phyloP scores from a whole-genome alignment of 2,113 vertebrate genomes.

The Electrona antarctica region DNA sequence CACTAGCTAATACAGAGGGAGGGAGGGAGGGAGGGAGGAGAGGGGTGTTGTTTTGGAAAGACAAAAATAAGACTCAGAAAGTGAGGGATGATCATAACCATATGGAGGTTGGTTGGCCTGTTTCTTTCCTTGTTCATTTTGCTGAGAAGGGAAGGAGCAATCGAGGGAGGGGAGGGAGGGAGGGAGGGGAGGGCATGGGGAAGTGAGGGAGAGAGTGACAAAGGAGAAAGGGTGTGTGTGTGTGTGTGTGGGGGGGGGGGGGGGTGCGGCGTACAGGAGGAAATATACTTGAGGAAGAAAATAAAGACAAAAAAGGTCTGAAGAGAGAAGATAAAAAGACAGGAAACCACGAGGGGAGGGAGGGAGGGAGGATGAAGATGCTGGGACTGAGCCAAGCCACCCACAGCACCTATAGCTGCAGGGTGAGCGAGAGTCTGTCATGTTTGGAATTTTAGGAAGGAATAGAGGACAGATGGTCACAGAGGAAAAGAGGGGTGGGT shows the following conservation, averaged over 20 bases:
- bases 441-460: constrained; percentile 48
- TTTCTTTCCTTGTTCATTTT: constrained; percentile 18
- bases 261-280: constrained; percentile 11
- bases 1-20: constrained; percentile 57
- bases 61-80: constrained; percentile 68
- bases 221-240: constrained; percentile 9
- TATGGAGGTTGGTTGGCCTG: constrained; percentile 68
- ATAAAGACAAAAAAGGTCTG: not conserved
- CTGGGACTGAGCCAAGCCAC: constrained; percentile 4
- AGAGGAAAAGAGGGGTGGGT: constrained; percentile 9
- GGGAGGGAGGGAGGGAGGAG: constrained; percentile 49
- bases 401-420: constrained; percentile 12
- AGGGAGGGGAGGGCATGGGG: constrained; percentile 30
- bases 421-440: constrained; percentile 28
- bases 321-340: constrained; percentile 28
- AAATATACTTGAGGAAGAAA: constrained; percentile 11
- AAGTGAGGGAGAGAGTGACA: constrained; percentile 35
- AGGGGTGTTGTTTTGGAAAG: constrained; percentile 56
- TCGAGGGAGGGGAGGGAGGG: constrained; percentile 41
- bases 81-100: constrained; percentile 79
- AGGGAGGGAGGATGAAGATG: constrained; percentile 17
- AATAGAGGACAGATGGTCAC: constrained; percentile 21
- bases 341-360: constrained; percentile 4
- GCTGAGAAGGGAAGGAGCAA: constrained; percentile 56
- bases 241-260: not conserved